Evolutionary conservation across 2,113 vertebrate species (phyloP).

Genomic region (Sinocyclocheilus rhinocerous): DNA sequence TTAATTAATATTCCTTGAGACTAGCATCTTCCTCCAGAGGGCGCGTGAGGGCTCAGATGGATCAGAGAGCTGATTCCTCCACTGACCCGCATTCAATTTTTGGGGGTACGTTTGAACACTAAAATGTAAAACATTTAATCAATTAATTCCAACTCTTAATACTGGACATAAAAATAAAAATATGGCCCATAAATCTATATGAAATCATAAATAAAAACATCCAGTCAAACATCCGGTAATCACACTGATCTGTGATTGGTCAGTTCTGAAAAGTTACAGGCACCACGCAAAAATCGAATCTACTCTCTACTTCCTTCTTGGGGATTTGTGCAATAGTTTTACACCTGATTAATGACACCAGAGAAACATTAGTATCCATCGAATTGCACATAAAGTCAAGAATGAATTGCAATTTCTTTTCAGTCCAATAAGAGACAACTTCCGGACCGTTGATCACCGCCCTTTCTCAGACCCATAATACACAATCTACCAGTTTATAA

Average conservation of each 20-base stretch:
- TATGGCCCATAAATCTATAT: not conserved
- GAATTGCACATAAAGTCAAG: not conserved
- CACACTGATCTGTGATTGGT: not conserved
- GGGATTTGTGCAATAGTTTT: not conserved
- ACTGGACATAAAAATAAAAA: not conserved
- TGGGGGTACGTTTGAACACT: not conserved
- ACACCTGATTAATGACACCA: not conserved
- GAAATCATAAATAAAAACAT: not conserved
- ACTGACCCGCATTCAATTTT: not conserved
- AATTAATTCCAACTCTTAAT: not conserved
- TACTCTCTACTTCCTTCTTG: not conserved
- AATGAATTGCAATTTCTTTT: not conserved
- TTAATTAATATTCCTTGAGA: not conserved
- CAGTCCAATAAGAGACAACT: not conserved
- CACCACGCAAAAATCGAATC: not conserved
- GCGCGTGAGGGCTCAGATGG: not conserved
- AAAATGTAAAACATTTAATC: not conserved
- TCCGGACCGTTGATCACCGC: not conserved
- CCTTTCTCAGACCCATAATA: not conserved
- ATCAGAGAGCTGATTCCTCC: not conserved
- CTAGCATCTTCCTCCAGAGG: constrained; percentile 3
- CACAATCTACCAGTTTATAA: too few relatives aligned
- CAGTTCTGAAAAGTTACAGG: not conserved
- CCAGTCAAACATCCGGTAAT: not conserved
- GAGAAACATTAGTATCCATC: not conserved